Evolutionary conservation across 2,797 vertebrate genomes (phyloP).

Genomic region (Fistularia commersonii): DNA sequence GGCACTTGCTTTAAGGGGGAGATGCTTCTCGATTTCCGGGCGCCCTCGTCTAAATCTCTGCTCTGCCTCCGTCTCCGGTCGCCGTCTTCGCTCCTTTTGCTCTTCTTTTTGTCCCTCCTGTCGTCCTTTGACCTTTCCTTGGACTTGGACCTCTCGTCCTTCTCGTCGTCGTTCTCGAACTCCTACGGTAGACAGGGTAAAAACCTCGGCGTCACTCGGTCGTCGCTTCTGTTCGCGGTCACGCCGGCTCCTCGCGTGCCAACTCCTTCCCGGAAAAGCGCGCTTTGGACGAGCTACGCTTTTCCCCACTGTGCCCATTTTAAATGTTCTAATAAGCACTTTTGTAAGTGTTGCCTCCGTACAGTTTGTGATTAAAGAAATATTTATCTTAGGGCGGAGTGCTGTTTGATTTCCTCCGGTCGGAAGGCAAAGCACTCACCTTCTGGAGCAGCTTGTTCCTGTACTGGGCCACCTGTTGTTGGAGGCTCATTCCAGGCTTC

Average conservation of each 20-base stretch:
- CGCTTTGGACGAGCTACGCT: constrained; percentile 1
- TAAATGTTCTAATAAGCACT: constrained; percentile 14
- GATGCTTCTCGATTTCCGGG: constrained; percentile 59
- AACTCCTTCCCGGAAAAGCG: neutral
- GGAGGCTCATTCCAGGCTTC: constrained; percentile 74
- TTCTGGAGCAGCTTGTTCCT: constrained; percentile 80
- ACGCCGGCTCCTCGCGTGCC: neutral
- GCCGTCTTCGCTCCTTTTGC: constrained; percentile 63
- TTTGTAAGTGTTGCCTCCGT: constrained; percentile 18
- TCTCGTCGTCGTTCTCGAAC: constrained; percentile 77
- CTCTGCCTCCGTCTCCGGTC: constrained; percentile 62
- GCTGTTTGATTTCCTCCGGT: neutral
- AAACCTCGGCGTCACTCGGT: neutral
- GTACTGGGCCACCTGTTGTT: constrained; percentile 78
- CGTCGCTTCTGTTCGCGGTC: neutral
- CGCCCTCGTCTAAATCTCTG: constrained; percentile 63
- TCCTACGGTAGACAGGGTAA: constrained; percentile 56
- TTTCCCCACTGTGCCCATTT: neutral
- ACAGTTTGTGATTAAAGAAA: constrained; percentile 26
- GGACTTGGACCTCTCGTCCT: constrained; percentile 62
- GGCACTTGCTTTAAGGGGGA: constrained; percentile 63
- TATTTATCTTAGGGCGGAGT: constrained; percentile 11
- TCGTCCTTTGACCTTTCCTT: constrained; percentile 75
- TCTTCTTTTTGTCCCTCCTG: constrained; percentile 66
- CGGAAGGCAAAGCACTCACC: constrained; percentile 44